Evolutionary conservation across 2,888 invertebrate genomes (phyloP).

Genomic region (Cerceris rybyensis): DNA sequence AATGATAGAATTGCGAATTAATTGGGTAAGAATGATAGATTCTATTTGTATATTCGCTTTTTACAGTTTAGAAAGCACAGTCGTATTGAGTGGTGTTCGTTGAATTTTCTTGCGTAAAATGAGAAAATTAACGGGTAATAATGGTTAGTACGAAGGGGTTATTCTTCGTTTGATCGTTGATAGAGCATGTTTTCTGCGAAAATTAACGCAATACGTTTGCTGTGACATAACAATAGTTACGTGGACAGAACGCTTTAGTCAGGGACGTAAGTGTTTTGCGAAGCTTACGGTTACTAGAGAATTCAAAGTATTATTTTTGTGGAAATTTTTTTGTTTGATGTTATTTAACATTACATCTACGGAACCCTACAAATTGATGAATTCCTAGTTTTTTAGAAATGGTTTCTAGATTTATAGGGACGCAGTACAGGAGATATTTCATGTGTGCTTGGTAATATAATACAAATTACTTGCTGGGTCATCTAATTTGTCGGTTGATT

Average conservation of each 20-base stretch:
- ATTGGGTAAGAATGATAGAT: neutral
- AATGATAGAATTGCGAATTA: neutral
- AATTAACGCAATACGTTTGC: slow-evolving; percentile 26
- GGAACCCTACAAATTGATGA: too few relatives aligned
- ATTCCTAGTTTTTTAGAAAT: too few relatives aligned
- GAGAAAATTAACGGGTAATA: neutral
- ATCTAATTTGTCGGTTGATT: too few relatives aligned
- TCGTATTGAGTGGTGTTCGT: too few relatives aligned
- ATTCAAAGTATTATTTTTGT: neutral
- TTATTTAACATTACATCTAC: neutral
- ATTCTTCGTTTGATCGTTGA: slow-evolving; percentile 22
- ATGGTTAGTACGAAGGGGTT: neutral
- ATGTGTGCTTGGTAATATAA: too few relatives aligned
- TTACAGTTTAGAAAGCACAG: neutral
- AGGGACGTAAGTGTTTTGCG: slow-evolving; percentile 17
- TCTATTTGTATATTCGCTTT: neutral
- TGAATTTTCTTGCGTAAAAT: too few relatives aligned
- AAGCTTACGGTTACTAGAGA: slow-evolving; percentile 11
- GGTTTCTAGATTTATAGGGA: too few relatives aligned
- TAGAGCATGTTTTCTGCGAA: slow-evolving; percentile 26
- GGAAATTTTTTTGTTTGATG: neutral
- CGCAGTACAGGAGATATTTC: too few relatives aligned
- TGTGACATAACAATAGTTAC: slow-evolving; percentile 50
- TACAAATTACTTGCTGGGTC: too few relatives aligned
- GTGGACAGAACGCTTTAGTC: slow-evolving; percentile 20